A percentile compares a stretch with the other conserved stretches of the same genome.
Evolutionary conservation across 2,113 vertebrate genomes (phyloP).

Genomic region (Barnardius zonarius): DNA sequence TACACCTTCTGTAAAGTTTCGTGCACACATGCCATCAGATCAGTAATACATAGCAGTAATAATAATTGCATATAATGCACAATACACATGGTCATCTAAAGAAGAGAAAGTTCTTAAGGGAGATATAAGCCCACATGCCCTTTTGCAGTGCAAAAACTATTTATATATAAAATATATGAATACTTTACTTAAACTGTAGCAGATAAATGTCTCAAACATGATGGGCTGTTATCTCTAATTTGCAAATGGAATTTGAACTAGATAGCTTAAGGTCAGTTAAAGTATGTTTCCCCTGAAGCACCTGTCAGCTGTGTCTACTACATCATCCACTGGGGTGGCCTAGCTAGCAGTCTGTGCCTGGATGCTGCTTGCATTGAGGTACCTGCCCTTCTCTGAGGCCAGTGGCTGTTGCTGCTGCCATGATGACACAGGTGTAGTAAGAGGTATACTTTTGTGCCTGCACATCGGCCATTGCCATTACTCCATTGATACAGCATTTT

Average conservation of each 20-base stretch:
- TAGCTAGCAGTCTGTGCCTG: neutral
- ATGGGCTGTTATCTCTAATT: neutral
- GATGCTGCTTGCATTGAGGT: neutral
- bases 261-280: neutral
- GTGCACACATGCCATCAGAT: neutral
- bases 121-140: neutral
- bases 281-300: neutral
- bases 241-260: neutral
- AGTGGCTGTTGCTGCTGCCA: neutral
- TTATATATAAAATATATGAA: rapidly evolving
- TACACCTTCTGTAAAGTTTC: neutral
- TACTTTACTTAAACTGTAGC: neutral
- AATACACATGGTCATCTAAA: neutral
- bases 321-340: neutral
- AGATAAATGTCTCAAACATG: neutral
- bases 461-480: neutral
- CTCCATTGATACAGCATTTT: neutral
- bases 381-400: too few relatives aligned
- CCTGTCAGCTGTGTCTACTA: neutral
- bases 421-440: neutral
- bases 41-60: neutral
- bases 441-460: neutral
- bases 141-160: neutral
- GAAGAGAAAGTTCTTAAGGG: neutral
- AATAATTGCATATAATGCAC: neutral